Percentiles rank a stretch among this genome's conserved stretches.
These are phyloP conservation scores for Eurypyga helias DNA, from an alignment of 2,113 vertebrate genomes.

Conservation along the genomic window DNA sequence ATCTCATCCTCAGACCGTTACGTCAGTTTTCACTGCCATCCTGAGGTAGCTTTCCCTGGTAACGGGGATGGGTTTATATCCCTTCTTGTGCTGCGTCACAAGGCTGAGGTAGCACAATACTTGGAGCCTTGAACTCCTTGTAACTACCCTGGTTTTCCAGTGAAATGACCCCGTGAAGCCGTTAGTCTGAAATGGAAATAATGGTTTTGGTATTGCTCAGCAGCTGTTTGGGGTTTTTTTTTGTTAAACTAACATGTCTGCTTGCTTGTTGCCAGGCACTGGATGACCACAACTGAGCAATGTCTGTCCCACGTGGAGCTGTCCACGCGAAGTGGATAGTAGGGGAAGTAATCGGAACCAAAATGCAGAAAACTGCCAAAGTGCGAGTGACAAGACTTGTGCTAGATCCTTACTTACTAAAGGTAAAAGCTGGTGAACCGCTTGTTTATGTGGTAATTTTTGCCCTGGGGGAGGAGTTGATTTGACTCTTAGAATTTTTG, in stretches of 20 bases:
- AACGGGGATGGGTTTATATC: accelerated
- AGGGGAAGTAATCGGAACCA: conserved; percentile 94
- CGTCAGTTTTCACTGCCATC: neutral
- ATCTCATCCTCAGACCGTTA: neutral
- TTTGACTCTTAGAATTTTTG: neutral
- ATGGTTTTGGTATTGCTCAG: neutral
- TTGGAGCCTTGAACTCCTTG: neutral
- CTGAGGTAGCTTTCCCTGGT: neutral
- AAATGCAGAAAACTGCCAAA: conserved; percentile 96
- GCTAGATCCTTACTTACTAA: conserved; percentile 91
- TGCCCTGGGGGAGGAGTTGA: neutral
- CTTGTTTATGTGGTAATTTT: neutral
- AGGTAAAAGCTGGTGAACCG: conserved; percentile 79
- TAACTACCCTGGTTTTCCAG: neutral
- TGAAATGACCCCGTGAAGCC: neutral
- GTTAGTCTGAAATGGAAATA: neutral
- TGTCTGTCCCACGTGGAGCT: conserved; percentile 84
- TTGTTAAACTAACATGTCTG: conserved; percentile 45
- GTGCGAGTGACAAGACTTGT: conserved; percentile 93
- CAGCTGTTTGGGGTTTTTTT: neutral
- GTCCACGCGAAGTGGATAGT: conserved; percentile 95
- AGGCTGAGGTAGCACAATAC: neutral
- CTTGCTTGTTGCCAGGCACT: conserved; percentile 36
- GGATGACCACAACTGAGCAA: conserved; percentile 63
- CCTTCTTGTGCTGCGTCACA: neutral